These are phyloP conservation scores for Chydorus sphaericus DNA, from an alignment of 2,888 invertebrate genomes.

Conservation along the genomic window DNA sequence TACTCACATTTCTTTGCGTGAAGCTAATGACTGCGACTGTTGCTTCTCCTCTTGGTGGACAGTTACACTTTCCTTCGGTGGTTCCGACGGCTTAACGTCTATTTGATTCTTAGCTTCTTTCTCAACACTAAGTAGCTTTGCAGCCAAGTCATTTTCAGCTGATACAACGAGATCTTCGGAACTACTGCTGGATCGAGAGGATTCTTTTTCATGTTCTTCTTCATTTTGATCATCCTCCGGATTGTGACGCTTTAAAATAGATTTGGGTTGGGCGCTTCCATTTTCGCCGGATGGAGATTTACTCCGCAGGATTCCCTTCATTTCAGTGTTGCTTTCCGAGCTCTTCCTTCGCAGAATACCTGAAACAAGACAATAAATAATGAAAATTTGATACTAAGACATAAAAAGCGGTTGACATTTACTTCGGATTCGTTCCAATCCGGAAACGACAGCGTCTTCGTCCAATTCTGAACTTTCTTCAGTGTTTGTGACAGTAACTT, in stretches of 20 bases:
- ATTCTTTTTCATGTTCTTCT: neutral
- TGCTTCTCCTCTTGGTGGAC: neutral
- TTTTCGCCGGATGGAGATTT: neutral
- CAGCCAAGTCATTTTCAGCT: constrained; percentile 4
- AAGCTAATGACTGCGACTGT: neutral
- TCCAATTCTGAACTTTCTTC: neutral
- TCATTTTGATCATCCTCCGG: neutral
- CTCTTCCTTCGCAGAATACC: constrained; percentile 7
- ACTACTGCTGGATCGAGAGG: constrained; percentile 2
- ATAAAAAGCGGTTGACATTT: neutral
- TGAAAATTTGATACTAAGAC: neutral
- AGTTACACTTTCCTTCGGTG: neutral
- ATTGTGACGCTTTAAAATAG: constrained; percentile 3
- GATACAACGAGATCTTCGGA: constrained; percentile 8
- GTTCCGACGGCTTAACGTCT: neutral
- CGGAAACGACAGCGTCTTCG: neutral
- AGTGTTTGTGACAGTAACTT: no score
- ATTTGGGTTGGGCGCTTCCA: neutral
- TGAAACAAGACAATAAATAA: neutral
- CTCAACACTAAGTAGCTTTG: constrained; percentile 9
- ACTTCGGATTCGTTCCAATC: neutral
- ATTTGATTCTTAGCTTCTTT: constrained; percentile 4
- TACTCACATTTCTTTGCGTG: neutral
- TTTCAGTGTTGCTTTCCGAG: neutral
- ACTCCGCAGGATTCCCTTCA: constrained; percentile 7